Evolutionary conservation across 2,113 vertebrate species (phyloP).

Genomic region (Pangasianodon gigas): DNA sequence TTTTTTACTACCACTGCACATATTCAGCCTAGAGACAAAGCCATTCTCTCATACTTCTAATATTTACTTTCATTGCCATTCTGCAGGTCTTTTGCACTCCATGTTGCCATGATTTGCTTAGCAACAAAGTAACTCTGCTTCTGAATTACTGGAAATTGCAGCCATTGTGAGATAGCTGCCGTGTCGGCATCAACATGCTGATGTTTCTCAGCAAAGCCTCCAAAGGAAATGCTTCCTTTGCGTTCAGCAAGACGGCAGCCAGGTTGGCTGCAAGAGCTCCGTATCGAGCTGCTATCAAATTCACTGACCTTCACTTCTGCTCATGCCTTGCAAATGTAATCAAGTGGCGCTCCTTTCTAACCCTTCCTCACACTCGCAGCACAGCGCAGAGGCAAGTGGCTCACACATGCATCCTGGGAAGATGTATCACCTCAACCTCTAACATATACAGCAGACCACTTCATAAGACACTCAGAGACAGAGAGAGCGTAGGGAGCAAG

Average conservation of each 20-base stretch:
- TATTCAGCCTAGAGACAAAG: background rate
- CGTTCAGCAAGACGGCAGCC: conserved; percentile 63
- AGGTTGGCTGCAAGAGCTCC: conserved; percentile 58
- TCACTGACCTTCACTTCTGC: conserved; percentile 69
- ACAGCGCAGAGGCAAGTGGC: background rate
- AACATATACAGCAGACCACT: conserved; percentile 39
- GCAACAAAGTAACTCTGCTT: conserved; percentile 60
- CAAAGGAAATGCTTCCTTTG: conserved; percentile 68
- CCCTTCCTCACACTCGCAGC: conserved; percentile 13
- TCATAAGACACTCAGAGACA: conserved; percentile 15
- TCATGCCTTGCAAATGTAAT: conserved; percentile 65
- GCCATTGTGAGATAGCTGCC: conserved; percentile 63
- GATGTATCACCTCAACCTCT: conserved; percentile 42
- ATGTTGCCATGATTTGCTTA: conserved; percentile 57
- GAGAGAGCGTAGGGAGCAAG: conserved; percentile 1
- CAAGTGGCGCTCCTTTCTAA: conserved; percentile 42
- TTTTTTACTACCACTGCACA: background rate
- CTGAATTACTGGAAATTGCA: conserved; percentile 51
- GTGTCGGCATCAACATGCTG: conserved; percentile 60
- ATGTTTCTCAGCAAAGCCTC: conserved; percentile 63
- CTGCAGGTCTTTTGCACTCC: conserved; percentile 9
- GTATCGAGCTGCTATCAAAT: conserved; percentile 73
- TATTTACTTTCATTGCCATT: conserved; percentile 7
- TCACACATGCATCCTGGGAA: conserved; percentile 55
- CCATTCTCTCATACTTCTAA: conserved; percentile 7